Evolutionary conservation across 1,140 invertebrate genomes (phyloP).

Genomic region (Trissolcus basalis): DNA sequence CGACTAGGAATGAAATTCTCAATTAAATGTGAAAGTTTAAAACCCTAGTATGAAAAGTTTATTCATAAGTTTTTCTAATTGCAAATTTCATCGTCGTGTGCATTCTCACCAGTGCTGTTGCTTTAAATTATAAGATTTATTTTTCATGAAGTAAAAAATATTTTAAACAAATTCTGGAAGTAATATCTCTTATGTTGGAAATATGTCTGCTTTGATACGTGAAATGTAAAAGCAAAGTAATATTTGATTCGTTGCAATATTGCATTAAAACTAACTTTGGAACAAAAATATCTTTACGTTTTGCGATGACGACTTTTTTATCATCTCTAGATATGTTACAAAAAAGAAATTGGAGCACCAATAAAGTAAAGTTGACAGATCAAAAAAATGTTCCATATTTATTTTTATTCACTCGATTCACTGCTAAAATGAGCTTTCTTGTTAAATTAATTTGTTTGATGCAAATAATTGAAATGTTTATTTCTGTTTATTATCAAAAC

Average conservation of each 20-base stretch:
- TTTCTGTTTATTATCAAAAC: too few species aligned
- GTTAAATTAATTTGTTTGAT: too few species aligned
- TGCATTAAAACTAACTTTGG: conserved; percentile 56
- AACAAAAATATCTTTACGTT: conserved; percentile 34
- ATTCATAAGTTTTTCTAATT: not conserved
- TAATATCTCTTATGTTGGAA: too few species aligned
- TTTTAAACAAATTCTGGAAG: too few species aligned
- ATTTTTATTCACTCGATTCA: not conserved
- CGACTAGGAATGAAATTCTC: too few species aligned
- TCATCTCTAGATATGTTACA: conserved; percentile 3
- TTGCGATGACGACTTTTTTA: conserved; percentile 39
- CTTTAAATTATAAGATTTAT: too few species aligned
- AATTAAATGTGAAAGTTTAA: not conserved
- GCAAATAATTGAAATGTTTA: too few species aligned
- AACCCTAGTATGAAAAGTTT: not conserved
- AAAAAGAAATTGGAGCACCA: too few species aligned
- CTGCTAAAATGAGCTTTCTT: too few species aligned
- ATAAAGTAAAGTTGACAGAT: not conserved
- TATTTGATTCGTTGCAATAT: conserved; percentile 45
- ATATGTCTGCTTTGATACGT: conserved; percentile 2
- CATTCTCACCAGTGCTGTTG: too few species aligned
- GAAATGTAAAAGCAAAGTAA: conserved; percentile 15
- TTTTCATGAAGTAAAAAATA: too few species aligned
- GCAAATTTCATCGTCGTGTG: too few species aligned
- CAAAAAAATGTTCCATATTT: not conserved